Percentiles rank a stretch among this genome's conserved stretches.
phyloP scores from a whole-genome alignment of 2,888 invertebrate genomes.

The Limnephilus auricula region DNA sequence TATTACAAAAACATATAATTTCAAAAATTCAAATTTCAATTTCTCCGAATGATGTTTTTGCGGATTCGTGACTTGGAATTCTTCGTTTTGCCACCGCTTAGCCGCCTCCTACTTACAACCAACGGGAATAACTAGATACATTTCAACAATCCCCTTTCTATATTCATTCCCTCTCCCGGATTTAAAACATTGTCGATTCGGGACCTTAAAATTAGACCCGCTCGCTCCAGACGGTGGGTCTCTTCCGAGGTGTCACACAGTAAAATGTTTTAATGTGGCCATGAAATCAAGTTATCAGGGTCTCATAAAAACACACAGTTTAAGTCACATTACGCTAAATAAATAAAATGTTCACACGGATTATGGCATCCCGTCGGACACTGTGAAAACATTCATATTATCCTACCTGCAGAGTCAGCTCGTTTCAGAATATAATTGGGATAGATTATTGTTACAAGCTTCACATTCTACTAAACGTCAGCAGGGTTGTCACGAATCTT shows the following conservation, averaged over 20 bases:
- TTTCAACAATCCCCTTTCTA: too few relatives aligned
- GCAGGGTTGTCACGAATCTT: neutral
- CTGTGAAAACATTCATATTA: neutral
- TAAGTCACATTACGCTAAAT: neutral
- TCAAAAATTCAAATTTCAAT: too few relatives aligned
- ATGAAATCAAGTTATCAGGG: neutral
- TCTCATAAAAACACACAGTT: neutral
- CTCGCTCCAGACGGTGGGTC: neutral
- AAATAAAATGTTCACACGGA: neutral
- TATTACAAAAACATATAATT: too few relatives aligned
- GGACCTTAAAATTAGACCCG: too few relatives aligned
- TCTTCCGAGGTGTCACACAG: neutral
- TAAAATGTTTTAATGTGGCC: neutral
- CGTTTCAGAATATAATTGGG: neutral
- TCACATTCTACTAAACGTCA: neutral
- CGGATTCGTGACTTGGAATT: too few relatives aligned
- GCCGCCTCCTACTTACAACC: too few relatives aligned
- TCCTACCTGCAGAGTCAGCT: neutral
- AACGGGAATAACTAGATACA: too few relatives aligned
- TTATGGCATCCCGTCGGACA: neutral
- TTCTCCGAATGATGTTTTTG: too few relatives aligned
- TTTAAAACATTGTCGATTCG: too few relatives aligned
- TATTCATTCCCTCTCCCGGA: too few relatives aligned
- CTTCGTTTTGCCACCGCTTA: too few relatives aligned
- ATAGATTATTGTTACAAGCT: neutral